Evolutionary conservation across 2,888 invertebrate species (phyloP), one percentile per base, ranked within the genome.

Genomic region (Phlogophora meticulosa): DNA sequence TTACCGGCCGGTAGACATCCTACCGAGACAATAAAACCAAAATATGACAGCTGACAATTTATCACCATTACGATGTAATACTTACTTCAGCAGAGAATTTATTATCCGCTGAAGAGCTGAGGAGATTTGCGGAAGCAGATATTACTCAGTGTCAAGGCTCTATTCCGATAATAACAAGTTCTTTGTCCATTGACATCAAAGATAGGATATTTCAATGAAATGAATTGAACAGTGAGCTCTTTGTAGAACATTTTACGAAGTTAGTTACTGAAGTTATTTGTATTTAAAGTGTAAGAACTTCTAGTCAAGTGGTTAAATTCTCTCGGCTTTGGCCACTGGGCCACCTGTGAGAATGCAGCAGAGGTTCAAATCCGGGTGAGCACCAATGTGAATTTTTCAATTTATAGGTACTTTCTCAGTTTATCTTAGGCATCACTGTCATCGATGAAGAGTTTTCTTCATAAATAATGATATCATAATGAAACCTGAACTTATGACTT

Each of bases 11-110:
- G 84, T 85, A 85, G 88, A 87, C 85, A 82, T 86, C 87, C 87
- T 85, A 86, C 83, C 76, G 84, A 88, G 89, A 90, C 90, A 90
- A 90, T 92, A 92, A 92, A 91, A 90, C 88, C 86, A 86, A 89
- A 89, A 89, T 90, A 92, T 90, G 91, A 89, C 88, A 86, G 86
- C 84, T 83, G 84, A 83, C 87, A 79, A 89, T 90, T 88, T 87
- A 90, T 90, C 88, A 89, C 86, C 85, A 88, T 91, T 88, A 89
- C 84, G 74, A 78, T 82, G 84, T 83, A 87, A 88, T 87, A 85
- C 86, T 87, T 87, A 87, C 87, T 86, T 85, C 84, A 84, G 85
- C 84, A 82, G 67, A 81, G 83, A 86, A 89, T 90, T 91, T 89
- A 89, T 90, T 87, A 90, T 87, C 84, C 83, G 83, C 77, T 87